Evolutionary conservation across 2,888 invertebrate species (phyloP).

Genomic region (Anarsia innoxiella): DNA sequence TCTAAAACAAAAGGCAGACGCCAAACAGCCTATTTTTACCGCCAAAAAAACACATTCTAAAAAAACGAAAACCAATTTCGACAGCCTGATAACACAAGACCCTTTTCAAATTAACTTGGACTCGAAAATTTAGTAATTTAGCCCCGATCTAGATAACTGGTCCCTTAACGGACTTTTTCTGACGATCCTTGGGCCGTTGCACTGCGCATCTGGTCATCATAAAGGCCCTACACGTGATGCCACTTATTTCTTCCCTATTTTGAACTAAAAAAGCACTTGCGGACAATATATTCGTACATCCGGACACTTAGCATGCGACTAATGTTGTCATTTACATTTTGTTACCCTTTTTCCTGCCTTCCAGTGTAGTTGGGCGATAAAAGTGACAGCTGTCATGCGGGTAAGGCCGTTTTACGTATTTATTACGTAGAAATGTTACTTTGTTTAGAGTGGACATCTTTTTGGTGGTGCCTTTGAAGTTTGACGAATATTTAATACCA

Average conservation of each 20-base stretch:
- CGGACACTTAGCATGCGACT: slow-evolving; percentile 35
- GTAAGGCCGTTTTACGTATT: too few relatives aligned
- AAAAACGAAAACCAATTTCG: too few relatives aligned
- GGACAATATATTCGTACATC: slow-evolving; percentile 35
- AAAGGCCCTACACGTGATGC: not conserved
- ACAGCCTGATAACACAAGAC: not conserved
- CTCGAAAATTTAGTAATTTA: not conserved
- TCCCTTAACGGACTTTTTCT: not conserved
- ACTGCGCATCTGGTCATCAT: not conserved
- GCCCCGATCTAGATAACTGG: not conserved
- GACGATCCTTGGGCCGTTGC: not conserved
- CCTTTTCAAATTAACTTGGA: not conserved
- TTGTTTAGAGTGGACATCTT: too few relatives aligned
- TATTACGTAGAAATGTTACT: too few relatives aligned
- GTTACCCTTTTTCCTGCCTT: slow-evolving; percentile 17
- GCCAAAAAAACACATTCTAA: too few relatives aligned
- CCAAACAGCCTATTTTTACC: too few relatives aligned
- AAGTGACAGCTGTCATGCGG: slow-evolving; percentile 51
- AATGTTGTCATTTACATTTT: slow-evolving; percentile 30
- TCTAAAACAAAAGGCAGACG: too few relatives aligned
- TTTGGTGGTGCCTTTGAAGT: too few relatives aligned
- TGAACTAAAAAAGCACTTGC: slow-evolving; percentile 26
- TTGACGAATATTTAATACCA: too few relatives aligned
- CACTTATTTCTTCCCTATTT: not conserved
- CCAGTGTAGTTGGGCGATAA: slow-evolving; percentile 21